Percentiles rank a stretch among this genome's conserved stretches.
Conservation (phyloP, 2,113 vertebrate species). For the Gavialis gangeticus region DNA sequence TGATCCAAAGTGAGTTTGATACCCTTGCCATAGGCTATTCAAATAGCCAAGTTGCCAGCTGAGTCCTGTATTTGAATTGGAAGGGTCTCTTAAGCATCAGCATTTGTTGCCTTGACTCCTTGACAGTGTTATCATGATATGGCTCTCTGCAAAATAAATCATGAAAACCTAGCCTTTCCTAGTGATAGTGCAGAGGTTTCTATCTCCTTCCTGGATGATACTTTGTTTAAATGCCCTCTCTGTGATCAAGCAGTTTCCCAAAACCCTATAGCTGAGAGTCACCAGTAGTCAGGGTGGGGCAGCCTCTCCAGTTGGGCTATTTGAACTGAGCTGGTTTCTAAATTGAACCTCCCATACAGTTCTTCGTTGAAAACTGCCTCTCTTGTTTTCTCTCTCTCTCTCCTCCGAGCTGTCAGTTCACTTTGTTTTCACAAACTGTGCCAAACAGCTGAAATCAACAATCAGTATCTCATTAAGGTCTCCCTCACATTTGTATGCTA, state of each 20-base stretch:
- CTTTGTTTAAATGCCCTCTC: background rate
- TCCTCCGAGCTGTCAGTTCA: background rate
- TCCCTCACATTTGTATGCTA: slow-evolving; percentile 39
- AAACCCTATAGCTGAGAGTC: background rate
- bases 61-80: background rate
- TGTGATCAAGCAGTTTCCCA: background rate
- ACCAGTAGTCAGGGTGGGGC: background rate
- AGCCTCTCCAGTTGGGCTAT: background rate
- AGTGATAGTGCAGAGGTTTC: background rate
- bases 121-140: background rate
- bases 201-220: background rate
- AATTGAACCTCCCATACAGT: background rate
- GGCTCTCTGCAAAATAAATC: background rate
- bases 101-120: background rate
- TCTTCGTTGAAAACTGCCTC: background rate
- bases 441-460: slow-evolving; percentile 31
- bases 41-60: background rate
- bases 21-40: background rate
- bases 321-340: background rate
- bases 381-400: background rate
- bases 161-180: background rate
- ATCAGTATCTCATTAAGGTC: slow-evolving; percentile 63
- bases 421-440: background rate
- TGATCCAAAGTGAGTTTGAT: too few relatives aligned
- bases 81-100: background rate